A percentile compares a stretch with the other conserved stretches of the same genome.
Conservation (phyloP, 2,797 vertebrate genomes). For the Sebastiscus albofasciatus region DNA sequence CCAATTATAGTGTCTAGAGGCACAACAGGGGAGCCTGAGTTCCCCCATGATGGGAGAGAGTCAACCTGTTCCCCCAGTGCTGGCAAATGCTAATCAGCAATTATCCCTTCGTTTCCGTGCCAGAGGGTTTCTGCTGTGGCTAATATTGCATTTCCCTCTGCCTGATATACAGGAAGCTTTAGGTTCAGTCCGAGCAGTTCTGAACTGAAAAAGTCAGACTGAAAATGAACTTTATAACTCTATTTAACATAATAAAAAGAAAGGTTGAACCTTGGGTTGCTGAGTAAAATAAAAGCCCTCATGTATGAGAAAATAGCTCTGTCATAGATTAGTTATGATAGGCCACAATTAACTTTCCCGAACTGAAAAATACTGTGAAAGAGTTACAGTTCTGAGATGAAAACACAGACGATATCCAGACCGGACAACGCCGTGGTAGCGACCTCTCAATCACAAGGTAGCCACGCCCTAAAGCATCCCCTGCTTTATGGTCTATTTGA, state of each 20-base stretch:
- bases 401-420: too few relatives aligned
- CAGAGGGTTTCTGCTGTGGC: constrained; percentile 43
- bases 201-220: neutral
- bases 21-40: constrained; percentile 68
- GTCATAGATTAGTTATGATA: neutral
- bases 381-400: too few relatives aligned
- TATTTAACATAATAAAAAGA: neutral
- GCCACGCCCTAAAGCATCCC: too few relatives aligned
- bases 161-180: constrained; percentile 36
- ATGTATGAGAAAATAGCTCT: neutral
- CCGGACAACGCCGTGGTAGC: too few relatives aligned
- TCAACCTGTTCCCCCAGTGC: constrained; percentile 70
- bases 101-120: constrained; percentile 69
- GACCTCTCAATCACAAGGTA: too few relatives aligned
- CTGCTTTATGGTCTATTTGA: too few relatives aligned
- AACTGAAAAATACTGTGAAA: too few relatives aligned
- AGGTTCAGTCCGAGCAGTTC: constrained; percentile 12
- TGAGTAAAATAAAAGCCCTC: neutral
- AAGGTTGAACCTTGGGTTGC: neutral
- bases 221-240: neutral
- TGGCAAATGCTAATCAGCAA: constrained; percentile 77
- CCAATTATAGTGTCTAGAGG: constrained; percentile 77
- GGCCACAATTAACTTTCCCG: too few relatives aligned
- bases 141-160: constrained; percentile 48
- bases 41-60: constrained; percentile 58